Base-by-base conservation (phyloP, 2,888 invertebrate species). In the Caenorhabditis virilis region DNA sequence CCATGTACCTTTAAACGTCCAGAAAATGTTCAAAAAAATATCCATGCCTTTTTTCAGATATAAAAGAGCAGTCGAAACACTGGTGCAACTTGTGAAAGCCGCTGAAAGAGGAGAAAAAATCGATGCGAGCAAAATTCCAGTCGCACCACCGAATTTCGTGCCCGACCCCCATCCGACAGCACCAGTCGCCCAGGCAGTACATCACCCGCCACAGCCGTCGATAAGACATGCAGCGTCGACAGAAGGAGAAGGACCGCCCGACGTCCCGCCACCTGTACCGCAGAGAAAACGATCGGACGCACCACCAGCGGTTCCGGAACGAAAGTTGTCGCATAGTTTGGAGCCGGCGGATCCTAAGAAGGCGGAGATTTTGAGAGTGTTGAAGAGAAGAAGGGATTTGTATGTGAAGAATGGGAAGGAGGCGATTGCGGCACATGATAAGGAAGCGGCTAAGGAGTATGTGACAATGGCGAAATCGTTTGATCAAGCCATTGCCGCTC, bases 401-500 rank as follows among this genome's bases (percentile, higher is more conserved):
- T 72, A 60, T 50, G 67, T 71, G 36, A 62, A 56, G 3, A 76
- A 76, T 53, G 76, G 71, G 23, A 72, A 74, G 48, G 72, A 68
- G 2, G 76, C 76, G 0, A 64, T 76, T 20, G 72, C 64, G 2
- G 73, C 61, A 11, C 50, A 58, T 9, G 74, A 76, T 49, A 74
- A 74, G 38, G 71, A 53, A 18, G 51, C 77, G 9, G 77, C 76
- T 6, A 64, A 58, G 51, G 71, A 73, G 27, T 76, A 47, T 22
- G 72, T 75, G 0, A 56, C 59, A 27, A 69, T 66, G 47, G 71
- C 75, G 9, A 74, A 77, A 52, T 57, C 68, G 54, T 78, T 78
- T 41, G 76, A 77, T 55, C 73, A 77, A 69, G 76, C 76, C 2
- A 65, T 76, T 35, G 59, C 60, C 7, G 77, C 74, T 0, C 46